phyloP scores from a whole-genome alignment of 2,888 invertebrate genomes.

The Mimachlamys varia region DNA sequence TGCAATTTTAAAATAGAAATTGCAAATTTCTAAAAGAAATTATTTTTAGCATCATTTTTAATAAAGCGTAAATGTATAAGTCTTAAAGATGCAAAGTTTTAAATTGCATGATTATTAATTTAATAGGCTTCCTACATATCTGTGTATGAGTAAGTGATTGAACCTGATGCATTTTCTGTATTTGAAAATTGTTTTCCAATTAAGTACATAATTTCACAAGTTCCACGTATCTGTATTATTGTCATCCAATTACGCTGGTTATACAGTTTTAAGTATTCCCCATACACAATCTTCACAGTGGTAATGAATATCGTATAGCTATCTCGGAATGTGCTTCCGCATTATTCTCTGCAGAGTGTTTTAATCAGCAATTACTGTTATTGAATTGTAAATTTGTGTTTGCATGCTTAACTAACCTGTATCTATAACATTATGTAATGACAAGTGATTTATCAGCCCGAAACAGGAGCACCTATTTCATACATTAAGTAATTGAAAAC shows the following conservation, averaged over 20 bases:
- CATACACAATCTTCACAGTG: not conserved
- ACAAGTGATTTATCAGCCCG: not conserved
- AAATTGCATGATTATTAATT: not conserved
- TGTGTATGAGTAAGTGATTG: not conserved
- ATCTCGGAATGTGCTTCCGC: not conserved
- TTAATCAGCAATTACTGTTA: slow-evolving; percentile 14
- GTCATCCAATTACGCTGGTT: not conserved
- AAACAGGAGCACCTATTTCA: slow-evolving; percentile 16
- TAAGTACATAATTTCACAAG: slow-evolving; percentile 5
- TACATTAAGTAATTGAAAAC: slow-evolving; percentile 33
- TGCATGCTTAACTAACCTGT: not conserved
- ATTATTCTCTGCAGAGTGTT: not conserved
- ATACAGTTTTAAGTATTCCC: slow-evolving; percentile 7
- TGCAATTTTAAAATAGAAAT: not conserved
- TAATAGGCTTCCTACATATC: not conserved
- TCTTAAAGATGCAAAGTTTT: not conserved
- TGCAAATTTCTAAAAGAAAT: not conserved
- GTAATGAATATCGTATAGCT: not conserved
- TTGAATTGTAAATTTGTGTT: slow-evolving; percentile 34
- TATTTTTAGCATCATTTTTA: not conserved
- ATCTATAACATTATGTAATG: not conserved
- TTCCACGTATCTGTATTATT: not conserved
- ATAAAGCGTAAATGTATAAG: not conserved
- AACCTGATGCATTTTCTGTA: not conserved
- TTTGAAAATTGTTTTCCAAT: slow-evolving; percentile 9